phyloP scores from a whole-genome alignment of 1,140 invertebrate genomes.

The Phthorimaea operculella region DNA sequence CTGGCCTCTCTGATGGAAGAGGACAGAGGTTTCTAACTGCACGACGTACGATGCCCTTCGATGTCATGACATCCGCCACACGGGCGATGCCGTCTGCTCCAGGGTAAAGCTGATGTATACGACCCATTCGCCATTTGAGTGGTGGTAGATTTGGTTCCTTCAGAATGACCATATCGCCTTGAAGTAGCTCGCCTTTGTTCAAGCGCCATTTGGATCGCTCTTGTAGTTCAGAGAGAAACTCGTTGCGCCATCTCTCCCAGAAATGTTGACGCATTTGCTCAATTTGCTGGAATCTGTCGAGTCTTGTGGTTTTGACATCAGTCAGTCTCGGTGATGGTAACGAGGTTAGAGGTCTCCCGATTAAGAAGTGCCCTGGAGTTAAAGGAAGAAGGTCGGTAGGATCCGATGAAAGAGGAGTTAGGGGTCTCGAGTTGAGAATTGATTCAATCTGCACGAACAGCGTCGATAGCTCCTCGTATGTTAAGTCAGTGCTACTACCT shows the following conservation, averaged over 20 bases:
- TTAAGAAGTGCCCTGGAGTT: conserved; percentile 15
- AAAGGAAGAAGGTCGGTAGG: conserved; percentile 10
- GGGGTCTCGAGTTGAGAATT: conserved; percentile 15
- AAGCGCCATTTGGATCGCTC: conserved; percentile 32
- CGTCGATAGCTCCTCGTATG: conserved; percentile 32
- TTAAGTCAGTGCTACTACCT: conserved; percentile 18
- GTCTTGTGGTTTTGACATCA: background rate
- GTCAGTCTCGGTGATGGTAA: background rate
- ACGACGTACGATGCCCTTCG: conserved; percentile 8
- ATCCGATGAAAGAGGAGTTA: conserved; percentile 15
- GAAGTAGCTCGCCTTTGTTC: conserved; percentile 14
- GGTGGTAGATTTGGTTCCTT: conserved; percentile 41
- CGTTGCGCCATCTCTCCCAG: conserved; percentile 30
- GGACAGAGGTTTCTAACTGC: conserved; percentile 2
- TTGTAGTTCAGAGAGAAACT: conserved; percentile 31
- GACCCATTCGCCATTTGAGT: conserved; percentile 33
- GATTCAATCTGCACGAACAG: conserved; percentile 26
- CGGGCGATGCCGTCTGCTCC: conserved; percentile 21
- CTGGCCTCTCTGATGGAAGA: background rate
- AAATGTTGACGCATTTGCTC: conserved; percentile 25
- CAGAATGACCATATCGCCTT: conserved; percentile 38
- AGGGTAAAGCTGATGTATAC: conserved; percentile 13
- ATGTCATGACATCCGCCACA: conserved; percentile 19
- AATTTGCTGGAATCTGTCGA: conserved; percentile 9
- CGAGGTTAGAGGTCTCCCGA: conserved; percentile 11